These are phyloP conservation scores for Habroteleia sp. DNA, from an alignment of 2,888 invertebrate species.

Conservation along the genomic window DNA sequence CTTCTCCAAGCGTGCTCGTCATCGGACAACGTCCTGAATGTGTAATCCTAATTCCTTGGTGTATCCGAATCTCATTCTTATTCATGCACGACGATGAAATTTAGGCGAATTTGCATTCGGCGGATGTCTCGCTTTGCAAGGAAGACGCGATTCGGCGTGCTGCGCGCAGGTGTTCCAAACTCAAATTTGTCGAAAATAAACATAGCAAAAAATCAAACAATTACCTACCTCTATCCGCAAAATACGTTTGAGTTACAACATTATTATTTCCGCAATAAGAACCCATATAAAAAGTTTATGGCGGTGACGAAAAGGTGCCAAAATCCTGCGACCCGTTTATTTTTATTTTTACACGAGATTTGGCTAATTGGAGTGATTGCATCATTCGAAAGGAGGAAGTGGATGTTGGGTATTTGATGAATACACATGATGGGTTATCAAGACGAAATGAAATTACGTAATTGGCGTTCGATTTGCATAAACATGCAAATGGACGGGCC, in stretches of 20 bases:
- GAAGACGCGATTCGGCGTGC: conserved; percentile 21
- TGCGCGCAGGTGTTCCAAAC: conserved; percentile 38
- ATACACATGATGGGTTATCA: conserved; percentile 33
- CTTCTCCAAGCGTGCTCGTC: conserved; percentile 56
- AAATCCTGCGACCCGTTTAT: no score
- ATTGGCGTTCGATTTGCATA: conserved; percentile 69
- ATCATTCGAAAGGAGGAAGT: conserved; percentile 30
- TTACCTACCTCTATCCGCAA: no score
- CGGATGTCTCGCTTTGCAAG: conserved; percentile 57
- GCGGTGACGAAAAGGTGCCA: no score
- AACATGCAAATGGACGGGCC: conserved; percentile 69
- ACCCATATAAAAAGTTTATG: no score
- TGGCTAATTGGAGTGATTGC: conserved; percentile 30
- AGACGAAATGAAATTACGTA: conserved; percentile 64
- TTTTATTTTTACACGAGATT: no score
- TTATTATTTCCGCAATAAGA: no score
- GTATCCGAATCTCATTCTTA: conserved; percentile 70
- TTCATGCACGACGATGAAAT: conserved; percentile 71
- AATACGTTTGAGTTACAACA: no score
- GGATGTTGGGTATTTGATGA: background rate
- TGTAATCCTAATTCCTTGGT: conserved; percentile 69
- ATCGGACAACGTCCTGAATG: conserved; percentile 73
- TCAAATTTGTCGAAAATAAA: background rate
- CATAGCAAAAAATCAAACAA: no score
- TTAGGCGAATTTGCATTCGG: conserved; percentile 76